A percentile compares a stretch with the other conserved stretches of the same genome.
phyloP scores from a whole-genome alignment of 2,888 invertebrate genomes.

The Ceraclea dissimilis region DNA sequence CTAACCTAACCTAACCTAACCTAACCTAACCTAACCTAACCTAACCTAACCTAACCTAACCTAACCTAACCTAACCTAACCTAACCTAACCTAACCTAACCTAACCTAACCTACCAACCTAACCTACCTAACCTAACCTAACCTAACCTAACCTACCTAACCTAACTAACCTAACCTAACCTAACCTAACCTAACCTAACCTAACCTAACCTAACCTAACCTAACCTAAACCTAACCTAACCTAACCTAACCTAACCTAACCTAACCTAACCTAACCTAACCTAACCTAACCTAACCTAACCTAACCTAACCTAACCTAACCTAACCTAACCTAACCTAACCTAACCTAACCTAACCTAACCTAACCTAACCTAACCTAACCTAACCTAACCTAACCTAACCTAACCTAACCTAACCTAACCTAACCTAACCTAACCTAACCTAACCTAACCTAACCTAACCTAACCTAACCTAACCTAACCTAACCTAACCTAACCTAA shows the following conservation, averaged over 20 bases:
- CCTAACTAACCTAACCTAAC: slow-evolving; percentile 28
- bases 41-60: slow-evolving; percentile 21
- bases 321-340: slow-evolving; percentile 23
- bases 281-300: slow-evolving; percentile 27
- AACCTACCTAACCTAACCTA: slow-evolving; percentile 26
- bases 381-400: slow-evolving; percentile 18
- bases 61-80: slow-evolving; percentile 24
- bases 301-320: slow-evolving; percentile 27
- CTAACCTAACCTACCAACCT: slow-evolving; percentile 23
- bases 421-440: slow-evolving; percentile 26
- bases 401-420: slow-evolving; percentile 26
- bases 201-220: slow-evolving; percentile 26
- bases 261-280: slow-evolving; percentile 27
- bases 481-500: slow-evolving; percentile 26
- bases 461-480: slow-evolving; percentile 26
- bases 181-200: slow-evolving; percentile 27
- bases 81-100: slow-evolving; percentile 27
- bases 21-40: slow-evolving; percentile 23
- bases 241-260: slow-evolving; percentile 28
- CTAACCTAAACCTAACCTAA: slow-evolving; percentile 29
- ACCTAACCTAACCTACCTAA: slow-evolving; percentile 28
- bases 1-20: slow-evolving; percentile 23
- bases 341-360: slow-evolving; percentile 24
- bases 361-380: slow-evolving; percentile 19
- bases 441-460: slow-evolving; percentile 26